A percentile compares a stretch with the other conserved stretches of the same genome.
These are phyloP conservation scores for Poecilobothrus nobilitatus DNA, from an alignment of 2,888 invertebrate genomes.

Conservation along the genomic window DNA sequence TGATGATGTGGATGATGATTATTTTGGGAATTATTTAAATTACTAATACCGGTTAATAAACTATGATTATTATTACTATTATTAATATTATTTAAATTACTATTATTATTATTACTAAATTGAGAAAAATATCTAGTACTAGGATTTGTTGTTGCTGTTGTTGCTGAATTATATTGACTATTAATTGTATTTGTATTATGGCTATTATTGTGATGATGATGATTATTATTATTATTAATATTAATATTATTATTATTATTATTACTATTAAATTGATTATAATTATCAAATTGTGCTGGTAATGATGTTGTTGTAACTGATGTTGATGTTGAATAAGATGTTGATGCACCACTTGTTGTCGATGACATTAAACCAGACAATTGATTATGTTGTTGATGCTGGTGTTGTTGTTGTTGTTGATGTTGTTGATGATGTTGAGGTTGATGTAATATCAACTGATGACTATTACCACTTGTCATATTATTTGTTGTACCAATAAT, in stretches of 20 bases:
- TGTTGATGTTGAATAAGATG: constrained; percentile 21
- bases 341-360: neutral
- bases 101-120: constrained; percentile 23
- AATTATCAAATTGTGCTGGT: neutral
- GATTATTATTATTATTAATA: constrained; percentile 4
- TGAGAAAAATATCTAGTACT: constrained; percentile 25
- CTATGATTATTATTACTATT: constrained; percentile 13
- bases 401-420: constrained; percentile 15
- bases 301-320: constrained; percentile 15
- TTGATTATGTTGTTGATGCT: constrained; percentile 15
- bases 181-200: neutral
- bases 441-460: constrained; percentile 15
- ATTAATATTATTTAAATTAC: constrained; percentile 23
- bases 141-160: constrained; percentile 21
- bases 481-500: constrained; percentile 22
- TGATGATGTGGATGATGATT: constrained; percentile 20
- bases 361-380: constrained; percentile 1
- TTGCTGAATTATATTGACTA: constrained; percentile 13
- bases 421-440: constrained; percentile 23
- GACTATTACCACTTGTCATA: constrained; percentile 12
- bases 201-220: neutral
- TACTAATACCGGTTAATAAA: constrained; percentile 10
- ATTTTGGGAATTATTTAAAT: constrained; percentile 21
- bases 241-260: neutral
- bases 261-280: constrained; percentile 7